phyloP scores from a whole-genome alignment of 2,113 vertebrate genomes.

The human region DNA sequence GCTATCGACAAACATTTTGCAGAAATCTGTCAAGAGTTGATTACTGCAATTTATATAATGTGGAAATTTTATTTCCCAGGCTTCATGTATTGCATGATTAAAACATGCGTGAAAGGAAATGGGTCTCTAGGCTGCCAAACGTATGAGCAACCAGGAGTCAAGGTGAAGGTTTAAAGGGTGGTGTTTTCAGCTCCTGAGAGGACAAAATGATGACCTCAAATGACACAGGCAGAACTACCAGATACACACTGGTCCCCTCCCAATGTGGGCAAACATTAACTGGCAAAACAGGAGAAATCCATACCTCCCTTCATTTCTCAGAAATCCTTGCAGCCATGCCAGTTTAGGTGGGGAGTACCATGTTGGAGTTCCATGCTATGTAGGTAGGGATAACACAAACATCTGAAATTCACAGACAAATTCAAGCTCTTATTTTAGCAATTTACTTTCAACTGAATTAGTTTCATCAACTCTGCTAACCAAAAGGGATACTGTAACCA shows the following conservation, averaged over 20 bases:
- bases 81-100: background rate
- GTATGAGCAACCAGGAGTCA: background rate
- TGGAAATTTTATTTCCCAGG: slow-evolving; percentile 27
- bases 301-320: background rate
- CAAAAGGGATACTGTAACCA: background rate
- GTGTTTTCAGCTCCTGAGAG: background rate
- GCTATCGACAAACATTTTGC: slow-evolving; percentile 60
- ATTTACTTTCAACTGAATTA: background rate
- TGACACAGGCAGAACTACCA: background rate
- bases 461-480: background rate
- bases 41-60: slow-evolving; percentile 53
- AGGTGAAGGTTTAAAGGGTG: background rate
- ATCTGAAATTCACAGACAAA: background rate
- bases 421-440: background rate
- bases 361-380: accelerated
- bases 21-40: slow-evolving; percentile 69
- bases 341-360: accelerated
- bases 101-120: background rate
- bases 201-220: background rate
- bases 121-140: background rate
- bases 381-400: background rate
- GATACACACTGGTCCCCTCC: background rate
- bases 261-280: background rate
- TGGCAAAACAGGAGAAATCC: background rate
- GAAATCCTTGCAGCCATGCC: background rate